These are phyloP conservation scores for Sebastes itinus DNA, from an alignment of 2,797 vertebrate genomes.

Conservation along the genomic window DNA sequence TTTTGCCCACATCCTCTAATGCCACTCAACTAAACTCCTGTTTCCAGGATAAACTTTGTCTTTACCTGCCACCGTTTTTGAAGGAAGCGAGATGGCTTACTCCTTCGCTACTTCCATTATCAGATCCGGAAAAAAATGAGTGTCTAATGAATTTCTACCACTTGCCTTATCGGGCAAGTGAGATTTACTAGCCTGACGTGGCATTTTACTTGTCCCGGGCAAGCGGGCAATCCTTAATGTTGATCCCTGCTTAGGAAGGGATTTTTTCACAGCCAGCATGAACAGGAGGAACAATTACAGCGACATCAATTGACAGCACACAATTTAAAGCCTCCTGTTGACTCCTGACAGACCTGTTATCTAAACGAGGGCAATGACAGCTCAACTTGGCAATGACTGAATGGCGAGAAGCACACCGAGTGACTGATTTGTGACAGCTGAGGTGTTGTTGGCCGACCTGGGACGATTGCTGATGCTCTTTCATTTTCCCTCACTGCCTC, in stretches of 20 bases:
- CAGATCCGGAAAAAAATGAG: too few species aligned
- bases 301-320: not conserved
- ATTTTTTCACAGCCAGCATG: not conserved
- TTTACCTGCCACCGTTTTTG: too few species aligned
- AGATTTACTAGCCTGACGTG: not conserved
- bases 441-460: slow-evolving; percentile 12
- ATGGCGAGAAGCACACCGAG: slow-evolving; percentile 4
- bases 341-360: slow-evolving; percentile 22
- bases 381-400: slow-evolving; percentile 36
- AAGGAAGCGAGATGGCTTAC: too few species aligned
- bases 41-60: too few species aligned
- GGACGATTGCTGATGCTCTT: slow-evolving; percentile 6
- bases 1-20: not conserved
- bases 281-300: not conserved
- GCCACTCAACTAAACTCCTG: too few species aligned
- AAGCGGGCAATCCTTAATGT: not conserved
- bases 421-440: slow-evolving; percentile 37
- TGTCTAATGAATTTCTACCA: too few species aligned
- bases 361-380: slow-evolving; percentile 19
- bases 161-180: too few species aligned
- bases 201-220: not conserved
- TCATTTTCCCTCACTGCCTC: not conserved
- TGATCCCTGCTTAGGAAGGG: not conserved
- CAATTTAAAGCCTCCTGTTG: slow-evolving; percentile 20
- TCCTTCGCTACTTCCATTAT: too few species aligned